These are phyloP conservation scores for Napeogenes inachia DNA, from an alignment of 2,888 invertebrate genomes.

Conservation along the genomic window DNA sequence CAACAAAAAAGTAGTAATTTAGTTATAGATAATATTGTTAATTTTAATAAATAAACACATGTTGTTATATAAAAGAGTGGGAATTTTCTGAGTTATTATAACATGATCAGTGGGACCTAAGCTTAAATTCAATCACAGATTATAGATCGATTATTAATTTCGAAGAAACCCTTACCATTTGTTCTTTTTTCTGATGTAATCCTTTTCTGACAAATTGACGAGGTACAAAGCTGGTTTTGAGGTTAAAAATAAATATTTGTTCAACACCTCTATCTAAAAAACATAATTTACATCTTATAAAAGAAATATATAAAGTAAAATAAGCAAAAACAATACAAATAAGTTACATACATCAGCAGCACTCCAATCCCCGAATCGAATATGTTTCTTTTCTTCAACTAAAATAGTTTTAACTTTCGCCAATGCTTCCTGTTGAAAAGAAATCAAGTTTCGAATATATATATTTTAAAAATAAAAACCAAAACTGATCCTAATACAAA, in stretches of 20 bases:
- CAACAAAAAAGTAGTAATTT: too few species aligned
- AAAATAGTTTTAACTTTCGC: constrained; percentile 89
- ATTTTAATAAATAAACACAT: too few species aligned
- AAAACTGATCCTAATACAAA: constrained; percentile 11
- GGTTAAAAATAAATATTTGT: constrained; percentile 97
- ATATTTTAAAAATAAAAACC: too few species aligned
- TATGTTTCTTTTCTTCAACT: constrained; percentile 93
- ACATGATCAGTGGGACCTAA: too few species aligned
- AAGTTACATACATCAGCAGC: constrained; percentile 88
- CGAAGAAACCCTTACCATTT: constrained; percentile 86
- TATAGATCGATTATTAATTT: background rate
- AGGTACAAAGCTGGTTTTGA: constrained; percentile 98
- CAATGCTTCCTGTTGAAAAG: constrained; percentile 85
- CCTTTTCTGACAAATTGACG: constrained; percentile 97
- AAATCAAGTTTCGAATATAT: constrained; percentile 10
- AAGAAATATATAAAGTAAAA: background rate
- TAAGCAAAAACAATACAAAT: background rate
- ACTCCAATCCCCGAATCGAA: constrained; percentile 96
- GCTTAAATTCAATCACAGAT: too few species aligned
- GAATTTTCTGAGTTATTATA: too few species aligned
- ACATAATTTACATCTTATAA: background rate
- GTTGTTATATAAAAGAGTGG: too few species aligned
- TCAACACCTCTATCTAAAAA: constrained; percentile 94
- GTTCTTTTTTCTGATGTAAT: constrained; percentile 98
- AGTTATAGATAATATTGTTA: too few species aligned